Base-by-base conservation (phyloP, 2,888 invertebrate genomes). In the Eupithecia vulgata region DNA sequence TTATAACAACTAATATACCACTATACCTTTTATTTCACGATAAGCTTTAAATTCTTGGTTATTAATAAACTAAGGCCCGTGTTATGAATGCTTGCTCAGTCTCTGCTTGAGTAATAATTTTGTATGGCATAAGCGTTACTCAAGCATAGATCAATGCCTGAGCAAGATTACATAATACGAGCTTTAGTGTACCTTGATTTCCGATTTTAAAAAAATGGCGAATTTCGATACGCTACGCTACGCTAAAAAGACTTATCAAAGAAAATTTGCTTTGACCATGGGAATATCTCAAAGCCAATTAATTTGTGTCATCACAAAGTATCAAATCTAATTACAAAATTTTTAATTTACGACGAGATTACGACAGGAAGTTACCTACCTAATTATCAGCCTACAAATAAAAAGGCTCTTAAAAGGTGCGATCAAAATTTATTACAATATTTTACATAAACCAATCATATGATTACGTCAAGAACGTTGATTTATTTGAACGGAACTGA, bases 401-500 rank as follows among this genome's bases (percentile, higher is more conserved):
- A 48, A 30, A 71, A 65, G 57, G 45, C 34, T 21, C 40, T 42
- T 65, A 61, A 66, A 68, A 70, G 70, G 75, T 72, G 72, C 42
- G 61, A 70, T 66, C 40, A 61, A 68, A 75, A 75, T 70, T 75
- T 75, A 75, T 72, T 70, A 72, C 70, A 64, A 72, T 59, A 68
- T 68, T 75, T 72, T 71, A 70, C 72, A 75, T 75, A 70, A 68
- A 72, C 25, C 25, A 75, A 75, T 70, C 52, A 45, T 48, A 21
- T 25, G 64, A 61, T 71, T 68, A 62, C 61, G 70, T 75, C 67
- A 70, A 57, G 52, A 67, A 13, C 17, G 7, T 30, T 73, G 40
- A 75, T 72, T 72, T 68, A 73, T 75, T 69, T 65, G 70, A 75
- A 40, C 72, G 75, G 72, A 75, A 75, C 67, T 61, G 12, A 72